Evolutionary conservation across 2,888 invertebrate genomes (phyloP).

Genomic region (Pyrgus malvae): DNA sequence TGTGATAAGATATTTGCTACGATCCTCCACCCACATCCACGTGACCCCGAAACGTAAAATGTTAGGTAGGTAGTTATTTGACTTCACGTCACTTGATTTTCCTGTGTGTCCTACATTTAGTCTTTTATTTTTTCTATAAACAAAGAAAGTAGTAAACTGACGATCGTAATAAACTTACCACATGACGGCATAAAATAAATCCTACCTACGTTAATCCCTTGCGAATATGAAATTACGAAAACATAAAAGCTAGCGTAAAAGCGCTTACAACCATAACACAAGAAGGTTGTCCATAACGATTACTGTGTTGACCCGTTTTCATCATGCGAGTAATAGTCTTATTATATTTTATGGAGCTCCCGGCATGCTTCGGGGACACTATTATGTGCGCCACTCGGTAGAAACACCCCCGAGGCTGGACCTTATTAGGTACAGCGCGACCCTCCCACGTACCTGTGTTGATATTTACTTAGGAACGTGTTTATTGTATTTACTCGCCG

Average conservation of each 20-base stretch:
- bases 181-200: not conserved
- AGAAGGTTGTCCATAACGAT: conserved; percentile 18
- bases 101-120: too few species aligned
- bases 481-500: conserved; percentile 36
- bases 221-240: not conserved
- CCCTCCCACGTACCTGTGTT: conserved; percentile 49
- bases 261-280: conserved; percentile 9
- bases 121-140: too few species aligned
- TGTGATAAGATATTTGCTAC: conserved; percentile 36
- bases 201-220: conserved; percentile 6
- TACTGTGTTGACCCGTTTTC: conserved; percentile 53
- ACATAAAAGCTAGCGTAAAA: conserved; percentile 4
- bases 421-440: conserved; percentile 55
- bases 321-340: conserved; percentile 60
- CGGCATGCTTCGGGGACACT: conserved; percentile 59
- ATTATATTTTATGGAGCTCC: conserved; percentile 75
- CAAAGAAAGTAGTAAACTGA: not conserved
- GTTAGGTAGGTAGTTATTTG: not conserved
- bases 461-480: conserved; percentile 46
- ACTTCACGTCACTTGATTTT: not conserved
- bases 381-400: conserved; percentile 50
- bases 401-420: conserved; percentile 49
- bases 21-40: conserved; percentile 13
- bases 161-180: not conserved
- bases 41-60: conserved; percentile 9